Percentiles rank a stretch among this genome's conserved stretches.
Evolutionary conservation across 2,113 vertebrate genomes (phyloP).

Genomic region (Macroglossus sobrinus): DNA sequence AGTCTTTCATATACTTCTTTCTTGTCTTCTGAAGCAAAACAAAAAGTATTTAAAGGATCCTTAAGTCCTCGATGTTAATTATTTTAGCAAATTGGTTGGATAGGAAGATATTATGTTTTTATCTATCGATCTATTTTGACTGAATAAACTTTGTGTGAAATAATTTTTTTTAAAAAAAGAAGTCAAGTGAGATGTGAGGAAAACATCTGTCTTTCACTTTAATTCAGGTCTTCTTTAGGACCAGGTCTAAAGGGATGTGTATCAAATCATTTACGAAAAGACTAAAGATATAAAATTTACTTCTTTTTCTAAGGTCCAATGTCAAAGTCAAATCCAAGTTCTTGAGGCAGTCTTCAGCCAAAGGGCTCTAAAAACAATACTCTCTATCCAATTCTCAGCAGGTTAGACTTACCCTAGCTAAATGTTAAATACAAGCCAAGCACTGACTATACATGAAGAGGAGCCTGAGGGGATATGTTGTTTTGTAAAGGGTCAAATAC

Average conservation of each 20-base stretch:
- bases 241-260: neutral
- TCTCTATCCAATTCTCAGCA: slow-evolving; percentile 4
- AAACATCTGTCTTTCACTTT: slow-evolving; percentile 11
- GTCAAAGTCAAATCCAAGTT: neutral
- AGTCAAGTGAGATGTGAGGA: neutral
- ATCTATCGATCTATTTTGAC: neutral
- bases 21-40: neutral
- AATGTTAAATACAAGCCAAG: slow-evolving; percentile 46
- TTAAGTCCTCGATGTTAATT: neutral
- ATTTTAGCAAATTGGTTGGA: neutral
- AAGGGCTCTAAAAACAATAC: neutral
- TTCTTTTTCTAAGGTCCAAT: slow-evolving; percentile 25
- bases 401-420: neutral
- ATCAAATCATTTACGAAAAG: neutral
- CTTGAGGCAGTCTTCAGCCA: neutral
- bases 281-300: neutral
- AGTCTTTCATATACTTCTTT: neutral
- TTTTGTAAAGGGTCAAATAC: slow-evolving; percentile 55
- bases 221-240: neutral
- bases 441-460: slow-evolving; percentile 10
- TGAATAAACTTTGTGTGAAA: neutral
- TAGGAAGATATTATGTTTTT: neutral
- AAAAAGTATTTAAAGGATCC: neutral
- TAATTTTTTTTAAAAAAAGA: neutral
- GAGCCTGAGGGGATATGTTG: slow-evolving; percentile 33